Evolutionary conservation across 1,140 invertebrate species (phyloP), one percentile per base, ranked within the genome.

Genomic region (Lineus longissimus): DNA sequence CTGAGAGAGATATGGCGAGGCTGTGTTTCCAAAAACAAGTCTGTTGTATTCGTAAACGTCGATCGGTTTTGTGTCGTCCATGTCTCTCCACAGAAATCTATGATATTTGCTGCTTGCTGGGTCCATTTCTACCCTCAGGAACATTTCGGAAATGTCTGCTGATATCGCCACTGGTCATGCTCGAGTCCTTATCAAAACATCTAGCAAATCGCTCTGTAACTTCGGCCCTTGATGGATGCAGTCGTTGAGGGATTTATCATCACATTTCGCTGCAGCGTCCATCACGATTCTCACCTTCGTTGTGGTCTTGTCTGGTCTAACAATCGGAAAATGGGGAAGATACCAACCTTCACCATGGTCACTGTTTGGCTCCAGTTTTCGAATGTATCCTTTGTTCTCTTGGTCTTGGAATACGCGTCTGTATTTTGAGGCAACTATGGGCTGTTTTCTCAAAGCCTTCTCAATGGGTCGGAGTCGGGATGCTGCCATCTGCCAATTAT

Each of bases 171-270:
- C 55, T 25, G 36, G 43, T 17, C 64, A 13, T 11, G 40, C 30
- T 7, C 73, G 62, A 62, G 73, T 72, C 45, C 68, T 56, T 0
- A 71, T 22, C 11, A 74, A 51, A 0, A 73, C 66, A 51, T 54
- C 61, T 41, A 70, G 60, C n/a, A 73, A 41, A 23, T 65, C 61
- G 47, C 40, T 72, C 71, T 84, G 80, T 0, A 84, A 45, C 59
- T 74, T 74, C 19, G 83, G 79, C 1, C 75, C 75, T n/a, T 25
- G 22, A n/a, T 68, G 22, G 27, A 76, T 63, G 11, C n/a, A 2
- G 33, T 65, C 68, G 59, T 70, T 70, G 27, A 70, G 51, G 2
- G 30, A 47, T 11, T 59, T 11, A 7, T 33, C 43, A 19, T 66
- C 22, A 54, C 22, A 9, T 30, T 30, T 60, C 1, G 67, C 67